phyloP scores from a whole-genome alignment of 2,888 invertebrate genomes.

The Scelioninae gen. 1 region DNA sequence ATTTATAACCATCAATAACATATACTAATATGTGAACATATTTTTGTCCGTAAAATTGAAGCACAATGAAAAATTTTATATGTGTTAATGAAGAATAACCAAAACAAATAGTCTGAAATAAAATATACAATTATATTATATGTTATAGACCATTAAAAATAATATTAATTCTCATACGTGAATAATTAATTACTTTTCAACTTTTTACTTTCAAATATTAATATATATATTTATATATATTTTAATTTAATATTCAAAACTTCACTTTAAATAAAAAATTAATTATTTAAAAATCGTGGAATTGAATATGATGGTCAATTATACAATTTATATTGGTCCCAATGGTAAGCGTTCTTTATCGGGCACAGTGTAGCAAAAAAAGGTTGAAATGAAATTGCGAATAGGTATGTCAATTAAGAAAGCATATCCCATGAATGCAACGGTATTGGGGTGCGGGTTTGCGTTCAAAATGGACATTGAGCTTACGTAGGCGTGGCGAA shows the following conservation, averaged over 20 bases:
- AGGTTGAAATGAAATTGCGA: background rate
- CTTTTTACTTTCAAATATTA: too few relatives aligned
- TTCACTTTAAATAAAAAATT: background rate
- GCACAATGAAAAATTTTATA: background rate
- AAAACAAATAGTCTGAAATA: too few relatives aligned
- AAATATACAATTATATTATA: too few relatives aligned
- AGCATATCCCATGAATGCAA: constrained; percentile 34
- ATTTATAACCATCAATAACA: too few relatives aligned
- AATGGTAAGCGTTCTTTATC: background rate
- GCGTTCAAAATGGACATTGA: constrained; percentile 37
- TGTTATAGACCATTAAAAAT: too few relatives aligned
- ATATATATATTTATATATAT: background rate
- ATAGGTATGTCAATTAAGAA: constrained; percentile 31
- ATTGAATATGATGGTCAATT: background rate
- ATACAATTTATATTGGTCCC: background rate
- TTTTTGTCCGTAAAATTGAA: constrained; percentile 23
- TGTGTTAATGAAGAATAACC: too few relatives aligned
- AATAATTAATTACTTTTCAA: too few relatives aligned
- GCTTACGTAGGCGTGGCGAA: constrained; percentile 45
- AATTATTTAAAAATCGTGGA: background rate
- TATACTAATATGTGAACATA: too few relatives aligned
- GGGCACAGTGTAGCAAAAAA: background rate
- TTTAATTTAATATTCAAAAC: background rate
- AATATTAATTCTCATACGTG: too few relatives aligned
- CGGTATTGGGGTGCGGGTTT: constrained; percentile 16